These are phyloP conservation scores for Malurus splendens DNA, from an alignment of 2,797 vertebrate genomes.

Conservation along the genomic window DNA sequence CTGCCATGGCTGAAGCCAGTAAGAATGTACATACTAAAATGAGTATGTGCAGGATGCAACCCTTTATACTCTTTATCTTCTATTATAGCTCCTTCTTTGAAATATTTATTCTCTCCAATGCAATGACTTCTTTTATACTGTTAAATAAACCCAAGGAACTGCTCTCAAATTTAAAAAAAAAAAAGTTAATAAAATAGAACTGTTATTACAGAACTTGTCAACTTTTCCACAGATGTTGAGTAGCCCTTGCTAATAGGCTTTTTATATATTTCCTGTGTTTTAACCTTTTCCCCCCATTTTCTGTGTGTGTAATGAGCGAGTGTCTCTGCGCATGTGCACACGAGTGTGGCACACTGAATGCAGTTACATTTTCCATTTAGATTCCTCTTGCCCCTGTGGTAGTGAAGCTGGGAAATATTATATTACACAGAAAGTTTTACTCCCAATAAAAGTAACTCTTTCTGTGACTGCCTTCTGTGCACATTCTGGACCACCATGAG, in stretches of 20 bases:
- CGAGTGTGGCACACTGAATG: not conserved
- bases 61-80: not conserved
- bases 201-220: constrained; percentile 10
- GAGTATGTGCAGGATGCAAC: not conserved
- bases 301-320: not conserved
- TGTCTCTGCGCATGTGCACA: not conserved
- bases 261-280: constrained; percentile 31
- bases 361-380: constrained; percentile 55
- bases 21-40: not conserved
- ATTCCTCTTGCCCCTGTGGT: constrained; percentile 17
- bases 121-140: not conserved
- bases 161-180: not conserved
- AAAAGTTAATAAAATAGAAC: not conserved
- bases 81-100: not conserved
- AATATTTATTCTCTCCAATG: not conserved
- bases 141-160: not conserved
- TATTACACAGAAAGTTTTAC: constrained; percentile 59
- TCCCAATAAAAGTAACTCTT: constrained; percentile 57
- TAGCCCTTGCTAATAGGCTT: not conserved
- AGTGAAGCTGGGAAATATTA: constrained; percentile 56
- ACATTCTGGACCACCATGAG: constrained; percentile 33
- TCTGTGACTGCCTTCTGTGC: constrained; percentile 45
- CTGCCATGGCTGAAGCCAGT: not conserved
- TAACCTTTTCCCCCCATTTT: not conserved
- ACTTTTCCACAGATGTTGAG: constrained; percentile 40